A percentile compares a stretch with the other conserved stretches of the same genome.
These are phyloP conservation scores for Liolophura sinensis DNA, from an alignment of 1,140 invertebrate genomes.

Conservation along the genomic window DNA sequence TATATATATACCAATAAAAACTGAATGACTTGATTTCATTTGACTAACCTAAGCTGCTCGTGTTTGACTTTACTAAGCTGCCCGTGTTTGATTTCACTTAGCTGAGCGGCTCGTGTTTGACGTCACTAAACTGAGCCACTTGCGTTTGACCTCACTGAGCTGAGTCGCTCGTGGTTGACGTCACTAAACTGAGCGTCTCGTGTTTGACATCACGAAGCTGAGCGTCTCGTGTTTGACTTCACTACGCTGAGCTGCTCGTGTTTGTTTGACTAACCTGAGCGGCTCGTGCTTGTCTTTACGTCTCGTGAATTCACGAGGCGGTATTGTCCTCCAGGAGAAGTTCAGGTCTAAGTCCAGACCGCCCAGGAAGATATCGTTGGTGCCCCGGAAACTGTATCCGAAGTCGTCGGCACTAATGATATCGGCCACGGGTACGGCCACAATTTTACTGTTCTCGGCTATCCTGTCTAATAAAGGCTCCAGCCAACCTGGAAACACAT, in stretches of 20 bases:
- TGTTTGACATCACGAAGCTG: too few species aligned
- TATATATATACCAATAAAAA: too few species aligned
- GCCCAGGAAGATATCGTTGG: constrained; percentile 5
- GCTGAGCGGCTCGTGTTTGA: too few species aligned
- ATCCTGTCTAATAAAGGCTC: constrained; percentile 92
- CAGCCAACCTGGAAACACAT: constrained; percentile 68
- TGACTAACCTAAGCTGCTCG: too few species aligned
- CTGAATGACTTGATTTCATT: too few species aligned
- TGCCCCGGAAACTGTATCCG: constrained; percentile 3
- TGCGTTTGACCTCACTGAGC: too few species aligned
- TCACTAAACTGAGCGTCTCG: too few species aligned
- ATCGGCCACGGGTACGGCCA: constrained; percentile 89
- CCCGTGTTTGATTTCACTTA: too few species aligned
- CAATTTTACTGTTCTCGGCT: constrained; percentile 78
- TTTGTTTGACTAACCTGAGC: constrained; percentile 70
- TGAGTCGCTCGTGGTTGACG: too few species aligned
- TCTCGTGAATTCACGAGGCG: constrained; percentile 60
- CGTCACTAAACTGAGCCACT: too few species aligned
- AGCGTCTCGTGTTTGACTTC: too few species aligned
- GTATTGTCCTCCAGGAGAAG: constrained; percentile 68
- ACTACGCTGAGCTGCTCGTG: constrained; percentile 82
- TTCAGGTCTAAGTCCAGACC: constrained; percentile 35
- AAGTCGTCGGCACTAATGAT: constrained; percentile 92
- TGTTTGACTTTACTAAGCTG: too few species aligned
- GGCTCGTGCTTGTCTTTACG: constrained; percentile 87